These are phyloP conservation scores for Blastobasis adustella DNA, from an alignment of 2,888 invertebrate genomes.

Conservation along the genomic window DNA sequence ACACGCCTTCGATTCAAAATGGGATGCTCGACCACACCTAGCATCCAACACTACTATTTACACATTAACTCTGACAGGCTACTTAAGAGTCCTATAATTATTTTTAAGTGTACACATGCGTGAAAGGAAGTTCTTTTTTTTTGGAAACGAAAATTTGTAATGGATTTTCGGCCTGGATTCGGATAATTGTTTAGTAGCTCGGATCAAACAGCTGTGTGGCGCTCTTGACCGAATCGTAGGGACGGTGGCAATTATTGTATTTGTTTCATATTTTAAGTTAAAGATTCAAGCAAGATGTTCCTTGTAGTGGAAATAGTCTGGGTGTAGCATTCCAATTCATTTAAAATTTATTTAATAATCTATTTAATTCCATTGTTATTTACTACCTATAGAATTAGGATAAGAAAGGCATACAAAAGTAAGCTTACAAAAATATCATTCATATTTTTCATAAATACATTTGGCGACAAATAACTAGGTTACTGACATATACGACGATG, in stretches of 20 bases:
- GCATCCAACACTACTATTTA: slow-evolving; percentile 61
- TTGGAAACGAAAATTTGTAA: slow-evolving; percentile 42
- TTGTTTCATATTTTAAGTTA: neutral
- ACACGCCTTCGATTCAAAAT: slow-evolving; percentile 56
- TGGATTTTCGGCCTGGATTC: slow-evolving; percentile 52
- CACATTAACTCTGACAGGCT: slow-evolving; percentile 70
- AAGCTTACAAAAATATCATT: too few relatives aligned
- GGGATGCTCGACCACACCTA: slow-evolving; percentile 41
- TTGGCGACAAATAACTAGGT: too few relatives aligned
- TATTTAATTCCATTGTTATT: too few relatives aligned
- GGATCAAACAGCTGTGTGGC: slow-evolving; percentile 43
- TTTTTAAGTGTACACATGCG: slow-evolving; percentile 50
- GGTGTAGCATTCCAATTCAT: too few relatives aligned
- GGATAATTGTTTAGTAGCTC: slow-evolving; percentile 42
- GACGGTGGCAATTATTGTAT: neutral
- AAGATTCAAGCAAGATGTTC: too few relatives aligned
- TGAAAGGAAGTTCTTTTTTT: slow-evolving; percentile 42
- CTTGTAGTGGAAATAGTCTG: too few relatives aligned
- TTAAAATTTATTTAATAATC: too few relatives aligned
- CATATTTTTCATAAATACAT: too few relatives aligned
- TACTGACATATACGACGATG: too few relatives aligned
- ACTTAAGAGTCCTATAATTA: slow-evolving; percentile 66
- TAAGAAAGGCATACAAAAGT: too few relatives aligned
- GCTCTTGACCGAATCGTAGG: neutral
- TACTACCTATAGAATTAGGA: too few relatives aligned